phyloP scores from a whole-genome alignment of 2,113 vertebrate species.

The Zosterops lateralis region DNA sequence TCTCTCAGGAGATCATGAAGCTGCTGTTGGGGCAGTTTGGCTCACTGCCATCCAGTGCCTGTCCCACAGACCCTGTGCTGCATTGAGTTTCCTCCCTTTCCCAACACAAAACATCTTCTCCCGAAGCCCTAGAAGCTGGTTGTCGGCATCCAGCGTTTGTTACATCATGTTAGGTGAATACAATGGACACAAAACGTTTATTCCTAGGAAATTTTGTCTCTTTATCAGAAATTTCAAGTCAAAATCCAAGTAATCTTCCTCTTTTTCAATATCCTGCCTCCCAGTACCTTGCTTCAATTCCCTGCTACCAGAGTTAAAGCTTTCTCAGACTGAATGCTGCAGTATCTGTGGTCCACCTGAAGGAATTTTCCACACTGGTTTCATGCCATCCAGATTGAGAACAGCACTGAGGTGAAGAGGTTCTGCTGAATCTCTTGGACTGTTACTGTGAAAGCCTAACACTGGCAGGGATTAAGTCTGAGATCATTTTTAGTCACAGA shows the following conservation, averaged over 20 bases:
- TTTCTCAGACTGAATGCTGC: neutral
- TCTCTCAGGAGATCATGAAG: neutral
- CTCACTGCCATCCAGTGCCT: neutral
- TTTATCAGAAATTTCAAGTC: neutral
- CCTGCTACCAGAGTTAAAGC: neutral
- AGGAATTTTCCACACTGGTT: neutral
- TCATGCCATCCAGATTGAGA: neutral
- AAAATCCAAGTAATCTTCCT: neutral
- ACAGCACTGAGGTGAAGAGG: fast-evolving
- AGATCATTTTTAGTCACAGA: neutral
- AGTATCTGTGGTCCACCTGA: fast-evolving
- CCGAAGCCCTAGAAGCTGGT: neutral
- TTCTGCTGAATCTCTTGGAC: neutral
- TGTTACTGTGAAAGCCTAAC: neutral
- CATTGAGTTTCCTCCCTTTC: neutral
- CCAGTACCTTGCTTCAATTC: neutral
- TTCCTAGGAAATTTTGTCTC: neutral
- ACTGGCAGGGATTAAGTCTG: neutral
- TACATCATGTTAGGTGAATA: fast-evolving
- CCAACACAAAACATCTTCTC: neutral
- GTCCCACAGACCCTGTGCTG: fast-evolving
- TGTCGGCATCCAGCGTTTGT: fast-evolving
- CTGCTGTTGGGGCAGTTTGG: neutral
- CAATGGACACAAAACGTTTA: neutral
- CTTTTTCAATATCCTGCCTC: neutral